A percentile compares a stretch with the other conserved stretches of the same genome.
These are phyloP conservation scores for Elaphurus davidianus DNA, from an alignment of 2,113 vertebrate species.

Conservation along the genomic window DNA sequence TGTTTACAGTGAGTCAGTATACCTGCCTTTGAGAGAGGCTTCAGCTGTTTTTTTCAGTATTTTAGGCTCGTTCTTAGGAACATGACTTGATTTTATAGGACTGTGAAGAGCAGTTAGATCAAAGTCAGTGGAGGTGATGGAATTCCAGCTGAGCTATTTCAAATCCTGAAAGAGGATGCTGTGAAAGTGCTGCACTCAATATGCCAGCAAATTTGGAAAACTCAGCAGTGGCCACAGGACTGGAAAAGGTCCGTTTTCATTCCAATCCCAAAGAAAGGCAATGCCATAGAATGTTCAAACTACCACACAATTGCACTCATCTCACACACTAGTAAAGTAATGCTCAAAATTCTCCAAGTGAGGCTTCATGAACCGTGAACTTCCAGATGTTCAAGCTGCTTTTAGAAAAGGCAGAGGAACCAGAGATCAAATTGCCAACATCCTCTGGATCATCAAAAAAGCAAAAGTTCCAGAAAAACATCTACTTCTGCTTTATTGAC, in stretches of 20 bases:
- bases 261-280: neutral
- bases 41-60: neutral
- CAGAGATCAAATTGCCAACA: neutral
- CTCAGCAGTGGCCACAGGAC: neutral
- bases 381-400: neutral
- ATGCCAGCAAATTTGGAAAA: neutral
- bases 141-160: neutral
- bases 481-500: neutral
- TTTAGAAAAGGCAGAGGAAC: neutral
- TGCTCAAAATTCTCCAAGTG: neutral
- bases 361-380: neutral
- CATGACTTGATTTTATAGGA: neutral
- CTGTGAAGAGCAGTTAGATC: neutral
- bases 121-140: neutral
- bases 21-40: neutral
- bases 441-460: neutral
- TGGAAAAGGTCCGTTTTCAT: neutral
- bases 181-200: neutral
- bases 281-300: neutral
- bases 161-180: neutral
- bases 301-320: neutral
- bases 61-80: neutral
- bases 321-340: neutral
- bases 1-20: rapidly evolving
- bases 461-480: neutral